Conservation (phyloP, 2,113 vertebrate genomes). For the Antigone vipio region DNA sequence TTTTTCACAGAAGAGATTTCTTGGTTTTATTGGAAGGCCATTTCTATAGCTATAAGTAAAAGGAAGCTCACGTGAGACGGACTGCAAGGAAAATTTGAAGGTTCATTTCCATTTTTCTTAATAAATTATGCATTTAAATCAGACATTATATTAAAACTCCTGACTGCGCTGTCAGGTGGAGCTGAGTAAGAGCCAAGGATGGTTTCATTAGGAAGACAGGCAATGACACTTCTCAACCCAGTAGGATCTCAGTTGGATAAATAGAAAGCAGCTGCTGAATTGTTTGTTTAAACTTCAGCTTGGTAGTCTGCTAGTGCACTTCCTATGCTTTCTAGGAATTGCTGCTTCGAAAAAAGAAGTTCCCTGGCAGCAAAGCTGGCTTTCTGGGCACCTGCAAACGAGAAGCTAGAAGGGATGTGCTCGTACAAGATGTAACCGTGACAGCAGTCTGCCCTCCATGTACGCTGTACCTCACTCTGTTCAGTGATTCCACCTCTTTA, state of each 20-base stretch:
- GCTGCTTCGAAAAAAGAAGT: background rate
- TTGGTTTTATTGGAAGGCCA: background rate
- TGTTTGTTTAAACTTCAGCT: background rate
- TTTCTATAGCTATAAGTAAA: background rate
- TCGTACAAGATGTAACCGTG: accelerated
- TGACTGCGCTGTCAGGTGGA: background rate
- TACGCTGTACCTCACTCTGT: accelerated
- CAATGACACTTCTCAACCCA: background rate
- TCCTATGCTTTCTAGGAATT: background rate
- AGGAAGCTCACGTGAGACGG: background rate
- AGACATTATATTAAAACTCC: background rate
- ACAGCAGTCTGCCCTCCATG: background rate
- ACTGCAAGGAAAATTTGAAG: background rate
- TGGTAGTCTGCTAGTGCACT: background rate
- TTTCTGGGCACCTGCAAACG: background rate
- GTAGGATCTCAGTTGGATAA: background rate
- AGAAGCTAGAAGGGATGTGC: background rate
- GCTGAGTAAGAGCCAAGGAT: background rate
- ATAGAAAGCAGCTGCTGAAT: background rate
- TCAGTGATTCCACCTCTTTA: background rate
- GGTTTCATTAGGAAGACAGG: background rate
- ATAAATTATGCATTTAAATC: background rate
- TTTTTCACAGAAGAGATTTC: background rate
- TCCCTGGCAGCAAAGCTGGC: background rate
- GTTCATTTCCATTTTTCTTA: background rate